Conservation (phyloP, 2,113 vertebrate genomes). For the Origma solitaria region DNA sequence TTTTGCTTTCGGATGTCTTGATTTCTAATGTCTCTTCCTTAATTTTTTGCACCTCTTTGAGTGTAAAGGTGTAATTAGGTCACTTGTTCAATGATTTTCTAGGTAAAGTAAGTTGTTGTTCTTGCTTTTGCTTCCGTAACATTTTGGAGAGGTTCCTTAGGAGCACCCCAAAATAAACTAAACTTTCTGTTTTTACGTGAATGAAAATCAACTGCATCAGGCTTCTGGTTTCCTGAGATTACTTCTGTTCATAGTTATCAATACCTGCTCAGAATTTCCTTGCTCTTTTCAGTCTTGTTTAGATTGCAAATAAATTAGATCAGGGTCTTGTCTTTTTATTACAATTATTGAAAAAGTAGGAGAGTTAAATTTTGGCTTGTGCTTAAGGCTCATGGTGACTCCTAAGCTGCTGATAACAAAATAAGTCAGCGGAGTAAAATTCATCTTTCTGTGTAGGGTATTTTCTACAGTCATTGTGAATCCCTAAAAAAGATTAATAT, state of each 20-base stretch:
- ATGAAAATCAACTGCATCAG: background rate
- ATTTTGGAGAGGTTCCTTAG: background rate
- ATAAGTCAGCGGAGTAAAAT: background rate
- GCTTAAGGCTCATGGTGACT: background rate
- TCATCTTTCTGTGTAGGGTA: background rate
- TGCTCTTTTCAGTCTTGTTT: background rate
- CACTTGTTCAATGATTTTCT: background rate
- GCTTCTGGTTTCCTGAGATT: background rate
- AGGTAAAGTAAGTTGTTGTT: background rate
- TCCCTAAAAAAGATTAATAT: background rate
- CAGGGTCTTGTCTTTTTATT: background rate
- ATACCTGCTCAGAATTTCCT: background rate
- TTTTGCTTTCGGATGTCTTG: background rate
- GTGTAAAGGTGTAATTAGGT: background rate
- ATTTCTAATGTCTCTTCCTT: background rate
- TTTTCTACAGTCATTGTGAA: background rate
- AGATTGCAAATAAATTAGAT: background rate
- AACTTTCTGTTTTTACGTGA: background rate
- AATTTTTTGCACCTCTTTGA: background rate
- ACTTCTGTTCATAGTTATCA: background rate
- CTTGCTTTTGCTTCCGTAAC: background rate
- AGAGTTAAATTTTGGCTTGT: background rate
- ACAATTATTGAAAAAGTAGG: background rate
- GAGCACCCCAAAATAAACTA: background rate
- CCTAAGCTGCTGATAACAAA: background rate